phyloP scores from a whole-genome alignment of 2,113 vertebrate genomes.

The Pterocles burchelli region DNA sequence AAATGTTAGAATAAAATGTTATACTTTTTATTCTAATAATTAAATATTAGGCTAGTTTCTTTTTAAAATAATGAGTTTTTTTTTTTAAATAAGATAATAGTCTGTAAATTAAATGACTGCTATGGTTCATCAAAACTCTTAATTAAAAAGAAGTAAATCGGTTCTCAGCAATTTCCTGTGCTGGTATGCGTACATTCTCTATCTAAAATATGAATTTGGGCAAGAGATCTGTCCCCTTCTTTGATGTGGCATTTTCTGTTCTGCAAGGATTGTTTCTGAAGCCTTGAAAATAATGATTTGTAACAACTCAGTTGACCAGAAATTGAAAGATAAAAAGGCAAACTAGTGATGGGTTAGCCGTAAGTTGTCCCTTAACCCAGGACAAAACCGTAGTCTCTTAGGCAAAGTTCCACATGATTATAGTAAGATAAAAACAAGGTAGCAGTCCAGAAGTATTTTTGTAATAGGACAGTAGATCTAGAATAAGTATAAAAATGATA shows the following conservation, averaged over 20 bases:
- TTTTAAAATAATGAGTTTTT: neutral
- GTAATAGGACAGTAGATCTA: neutral
- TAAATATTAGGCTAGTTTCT: neutral
- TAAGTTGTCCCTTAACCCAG: no score
- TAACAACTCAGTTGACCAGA: neutral
- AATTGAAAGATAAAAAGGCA: neutral
- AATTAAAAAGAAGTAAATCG: neutral
- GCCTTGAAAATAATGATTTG: neutral
- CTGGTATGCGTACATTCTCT: neutral
- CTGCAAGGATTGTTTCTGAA: neutral
- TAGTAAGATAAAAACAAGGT: neutral
- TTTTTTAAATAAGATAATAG: neutral
- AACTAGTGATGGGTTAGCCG: no score
- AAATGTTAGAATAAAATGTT: neutral
- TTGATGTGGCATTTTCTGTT: neutral
- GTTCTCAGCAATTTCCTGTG: neutral
- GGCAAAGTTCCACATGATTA: neutral
- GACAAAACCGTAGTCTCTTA: neutral
- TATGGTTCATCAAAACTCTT: neutral
- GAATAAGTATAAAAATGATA: neutral
- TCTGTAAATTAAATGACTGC: neutral
- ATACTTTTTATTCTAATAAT: neutral
- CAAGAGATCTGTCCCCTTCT: neutral
- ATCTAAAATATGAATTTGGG: neutral
- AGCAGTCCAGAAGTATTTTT: neutral